Evolutionary conservation across 2,113 vertebrate genomes (phyloP).

Genomic region (Anhinga rufa): DNA sequence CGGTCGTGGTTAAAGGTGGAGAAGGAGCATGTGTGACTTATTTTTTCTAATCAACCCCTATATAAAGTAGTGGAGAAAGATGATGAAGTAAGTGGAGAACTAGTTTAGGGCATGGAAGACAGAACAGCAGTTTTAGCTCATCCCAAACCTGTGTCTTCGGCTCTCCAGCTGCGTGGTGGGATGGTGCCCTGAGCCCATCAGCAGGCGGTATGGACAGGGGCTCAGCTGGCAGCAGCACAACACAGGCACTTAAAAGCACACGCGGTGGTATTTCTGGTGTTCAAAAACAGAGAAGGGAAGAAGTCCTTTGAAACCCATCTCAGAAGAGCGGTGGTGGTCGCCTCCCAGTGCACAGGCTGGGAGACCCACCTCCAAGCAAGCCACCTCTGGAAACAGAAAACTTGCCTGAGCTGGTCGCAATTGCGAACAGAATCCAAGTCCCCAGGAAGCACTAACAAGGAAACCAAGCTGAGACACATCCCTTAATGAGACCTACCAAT

Average conservation of each 20-base stretch:
- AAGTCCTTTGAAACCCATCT: not conserved
- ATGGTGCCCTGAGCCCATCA: not conserved
- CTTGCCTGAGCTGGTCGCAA: not conserved
- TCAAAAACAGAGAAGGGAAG: not conserved
- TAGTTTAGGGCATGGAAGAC: not conserved
- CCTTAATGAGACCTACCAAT: not conserved
- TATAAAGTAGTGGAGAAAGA: not conserved
- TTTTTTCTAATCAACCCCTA: not conserved
- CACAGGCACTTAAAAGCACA: not conserved
- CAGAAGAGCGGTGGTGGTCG: not conserved
- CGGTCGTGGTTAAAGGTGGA: not conserved
- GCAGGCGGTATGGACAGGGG: accelerated
- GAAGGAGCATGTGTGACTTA: not conserved
- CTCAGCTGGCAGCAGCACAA: not conserved
- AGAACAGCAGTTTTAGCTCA: not conserved
- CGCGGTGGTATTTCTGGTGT: not conserved
- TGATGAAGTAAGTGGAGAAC: not conserved
- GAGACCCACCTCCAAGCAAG: not conserved
- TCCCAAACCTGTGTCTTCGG: accelerated
- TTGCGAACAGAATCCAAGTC: not conserved
- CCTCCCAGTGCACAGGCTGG: not conserved
- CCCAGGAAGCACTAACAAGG: not conserved
- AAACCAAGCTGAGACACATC: not conserved
- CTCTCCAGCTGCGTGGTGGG: not conserved
- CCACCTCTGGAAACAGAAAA: not conserved